Percentiles rank a stretch among this genome's conserved stretches.
These are phyloP conservation scores for Nycticorax nycticorax DNA, from an alignment of 2,113 vertebrate genomes.

Conservation along the genomic window DNA sequence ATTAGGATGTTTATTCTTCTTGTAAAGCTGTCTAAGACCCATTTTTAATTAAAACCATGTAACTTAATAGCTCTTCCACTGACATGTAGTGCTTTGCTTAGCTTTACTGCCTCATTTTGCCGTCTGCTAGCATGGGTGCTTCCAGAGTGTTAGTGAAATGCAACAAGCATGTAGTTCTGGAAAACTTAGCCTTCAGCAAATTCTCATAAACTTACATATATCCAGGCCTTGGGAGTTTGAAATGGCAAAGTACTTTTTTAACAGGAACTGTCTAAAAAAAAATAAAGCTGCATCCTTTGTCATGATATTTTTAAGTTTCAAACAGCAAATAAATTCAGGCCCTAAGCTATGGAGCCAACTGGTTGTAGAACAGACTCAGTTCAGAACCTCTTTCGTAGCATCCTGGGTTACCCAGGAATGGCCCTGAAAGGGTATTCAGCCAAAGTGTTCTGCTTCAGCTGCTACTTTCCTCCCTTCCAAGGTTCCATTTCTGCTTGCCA, in stretches of 20 bases:
- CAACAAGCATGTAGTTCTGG: rapidly evolving
- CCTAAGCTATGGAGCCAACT: not conserved
- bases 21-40: not conserved
- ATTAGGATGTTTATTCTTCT: not conserved
- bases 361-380: not conserved
- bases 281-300: not conserved
- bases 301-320: not conserved
- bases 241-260: not conserved
- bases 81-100: not conserved
- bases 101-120: not conserved
- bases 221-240: not conserved
- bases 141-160: not conserved
- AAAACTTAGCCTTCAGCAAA: not conserved
- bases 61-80: not conserved
- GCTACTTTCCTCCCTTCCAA: not conserved
- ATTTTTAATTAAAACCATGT: not conserved
- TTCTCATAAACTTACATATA: not conserved
- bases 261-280: not conserved
- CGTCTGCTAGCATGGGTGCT: not conserved
- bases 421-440: not conserved
- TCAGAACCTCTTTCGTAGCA: not conserved
- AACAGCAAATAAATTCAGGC: not conserved
- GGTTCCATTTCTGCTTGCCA: not conserved
- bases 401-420: rapidly evolving
- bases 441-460: not conserved